A percentile compares a stretch with the other conserved stretches of the same genome.
Evolutionary conservation across 2,888 invertebrate species (phyloP).

Genomic region (Apocheima hispidaria): DNA sequence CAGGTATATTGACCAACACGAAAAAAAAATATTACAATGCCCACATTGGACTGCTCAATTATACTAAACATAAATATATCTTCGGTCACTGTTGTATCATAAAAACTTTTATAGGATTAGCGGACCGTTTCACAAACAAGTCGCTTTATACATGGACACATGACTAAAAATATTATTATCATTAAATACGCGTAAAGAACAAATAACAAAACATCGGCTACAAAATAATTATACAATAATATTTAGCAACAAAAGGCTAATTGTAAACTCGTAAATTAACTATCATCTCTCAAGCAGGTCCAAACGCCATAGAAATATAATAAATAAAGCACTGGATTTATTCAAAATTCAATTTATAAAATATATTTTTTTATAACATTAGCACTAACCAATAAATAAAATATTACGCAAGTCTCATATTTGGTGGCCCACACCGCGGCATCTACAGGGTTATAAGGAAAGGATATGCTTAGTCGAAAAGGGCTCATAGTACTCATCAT

Average conservation of each 20-base stretch:
- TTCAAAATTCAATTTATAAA: background rate
- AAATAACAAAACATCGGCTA: constrained; percentile 31
- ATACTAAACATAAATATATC: background rate
- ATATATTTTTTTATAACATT: background rate
- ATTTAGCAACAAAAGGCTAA: constrained; percentile 16
- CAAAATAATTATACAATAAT: constrained; percentile 4
- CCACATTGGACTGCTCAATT: background rate
- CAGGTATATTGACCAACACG: no score
- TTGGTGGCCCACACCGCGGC: background rate
- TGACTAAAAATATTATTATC: background rate
- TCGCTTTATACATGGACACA: background rate
- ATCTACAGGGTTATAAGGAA: background rate
- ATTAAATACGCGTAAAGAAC: constrained; percentile 23
- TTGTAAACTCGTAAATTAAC: background rate
- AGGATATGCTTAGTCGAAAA: background rate
- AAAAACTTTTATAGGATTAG: background rate
- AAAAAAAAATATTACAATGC: no score
- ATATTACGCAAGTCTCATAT: constrained; percentile 1
- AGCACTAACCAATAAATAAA: constrained; percentile 6
- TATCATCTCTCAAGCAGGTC: background rate
- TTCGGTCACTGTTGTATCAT: background rate
- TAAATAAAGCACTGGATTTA: constrained; percentile 16
- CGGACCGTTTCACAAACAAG: constrained; percentile 4
- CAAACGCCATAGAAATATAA: constrained; percentile 25
- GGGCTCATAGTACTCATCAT: no score